Conservation (phyloP, 2,888 invertebrate species). For the Drosophila greeni region DNA sequence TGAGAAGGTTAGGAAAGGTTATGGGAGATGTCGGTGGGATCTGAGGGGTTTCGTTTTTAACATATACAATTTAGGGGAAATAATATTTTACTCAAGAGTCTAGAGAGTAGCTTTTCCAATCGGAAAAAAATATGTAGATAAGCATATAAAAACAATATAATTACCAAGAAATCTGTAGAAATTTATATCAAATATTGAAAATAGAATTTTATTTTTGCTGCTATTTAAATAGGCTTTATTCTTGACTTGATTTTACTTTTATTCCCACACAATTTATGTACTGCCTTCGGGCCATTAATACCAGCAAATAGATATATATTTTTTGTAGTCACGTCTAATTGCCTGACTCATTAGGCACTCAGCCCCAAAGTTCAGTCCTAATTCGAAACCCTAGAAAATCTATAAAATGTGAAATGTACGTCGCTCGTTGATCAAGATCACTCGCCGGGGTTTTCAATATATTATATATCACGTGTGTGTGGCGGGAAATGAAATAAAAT, state of each 20-base stretch:
- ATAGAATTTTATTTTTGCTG: neutral
- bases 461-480: conserved; percentile 55
- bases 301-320: conserved; percentile 4
- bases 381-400: conserved; percentile 15
- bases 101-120: conserved; percentile 1
- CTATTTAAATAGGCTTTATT: neutral
- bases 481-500: conserved; percentile 41
- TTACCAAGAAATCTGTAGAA: too few relatives aligned
- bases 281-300: neutral
- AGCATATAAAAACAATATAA: neutral
- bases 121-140: conserved; percentile 1
- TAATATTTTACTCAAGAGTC: conserved; percentile 17
- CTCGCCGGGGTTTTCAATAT: conserved; percentile 18
- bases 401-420: conserved; percentile 61
- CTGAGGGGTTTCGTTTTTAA: conserved; percentile 16
- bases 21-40: conserved; percentile 47
- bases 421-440: conserved; percentile 42
- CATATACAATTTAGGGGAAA: conserved; percentile 17
- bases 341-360: conserved; percentile 44
- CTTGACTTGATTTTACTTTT: neutral
- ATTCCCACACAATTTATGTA: conserved; percentile 14
- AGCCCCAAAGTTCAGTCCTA: conserved; percentile 14
- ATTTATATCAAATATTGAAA: neutral
- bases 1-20: conserved; percentile 48
- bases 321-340: conserved; percentile 27